Evolutionary conservation across 2,113 vertebrate species (phyloP).

Genomic region (Oriolus oriolus): DNA sequence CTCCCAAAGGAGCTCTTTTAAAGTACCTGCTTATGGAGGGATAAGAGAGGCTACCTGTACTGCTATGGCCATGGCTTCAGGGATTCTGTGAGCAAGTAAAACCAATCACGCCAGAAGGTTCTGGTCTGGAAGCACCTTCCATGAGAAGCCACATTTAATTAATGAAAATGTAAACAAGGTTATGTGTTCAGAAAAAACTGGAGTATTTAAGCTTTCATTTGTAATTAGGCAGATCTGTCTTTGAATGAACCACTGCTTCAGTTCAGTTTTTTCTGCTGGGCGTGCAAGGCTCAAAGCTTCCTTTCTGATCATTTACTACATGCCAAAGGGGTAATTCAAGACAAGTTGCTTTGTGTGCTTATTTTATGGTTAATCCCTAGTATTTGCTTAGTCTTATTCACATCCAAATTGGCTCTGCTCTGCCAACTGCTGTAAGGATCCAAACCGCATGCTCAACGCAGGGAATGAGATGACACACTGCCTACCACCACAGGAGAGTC

Average conservation of each 20-base stretch:
- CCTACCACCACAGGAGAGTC: neutral
- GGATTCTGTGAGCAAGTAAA: neutral
- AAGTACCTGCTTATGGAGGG: accelerated
- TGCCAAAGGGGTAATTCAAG: neutral
- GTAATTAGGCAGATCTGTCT: neutral
- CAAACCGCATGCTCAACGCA: neutral
- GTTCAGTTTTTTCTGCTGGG: neutral
- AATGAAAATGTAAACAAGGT: neutral
- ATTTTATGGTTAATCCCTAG: neutral
- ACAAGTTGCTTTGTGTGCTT: neutral
- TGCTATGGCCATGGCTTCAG: accelerated
- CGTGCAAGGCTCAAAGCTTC: neutral
- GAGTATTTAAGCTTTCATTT: neutral
- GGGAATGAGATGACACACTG: neutral
- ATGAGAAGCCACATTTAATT: neutral
- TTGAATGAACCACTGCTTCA: neutral
- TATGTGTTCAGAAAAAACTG: neutral
- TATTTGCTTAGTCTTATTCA: neutral
- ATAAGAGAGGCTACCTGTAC: neutral
- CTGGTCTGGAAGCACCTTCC: neutral
- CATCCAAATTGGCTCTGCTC: neutral
- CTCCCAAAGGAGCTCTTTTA: neutral
- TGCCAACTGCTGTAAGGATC: neutral
- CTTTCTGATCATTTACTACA: neutral
- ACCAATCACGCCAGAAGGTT: neutral